Evolutionary conservation across 1,140 invertebrate genomes (phyloP), one percentile per base, ranked within the genome.

Genomic region (Delia radicum): DNA sequence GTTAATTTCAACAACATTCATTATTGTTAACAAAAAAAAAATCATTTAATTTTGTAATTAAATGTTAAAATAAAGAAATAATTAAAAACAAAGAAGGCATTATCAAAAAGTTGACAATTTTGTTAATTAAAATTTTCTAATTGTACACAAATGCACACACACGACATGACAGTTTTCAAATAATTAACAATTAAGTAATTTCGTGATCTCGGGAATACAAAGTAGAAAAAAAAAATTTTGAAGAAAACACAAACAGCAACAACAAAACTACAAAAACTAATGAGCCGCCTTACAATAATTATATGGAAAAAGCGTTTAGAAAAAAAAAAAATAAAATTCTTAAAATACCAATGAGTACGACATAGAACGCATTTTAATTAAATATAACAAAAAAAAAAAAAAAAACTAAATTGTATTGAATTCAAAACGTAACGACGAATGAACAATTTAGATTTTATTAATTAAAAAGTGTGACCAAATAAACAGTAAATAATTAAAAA

Each of bases 331-430:
- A 33, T 33, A 33, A 69, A 69, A 69, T 69, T 69, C 29, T 69
- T 69, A 69, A 69, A 69, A 69, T 69, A 33, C 65, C 65, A 69
- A 69, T 26, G 65, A 69, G 65, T 69, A 69, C 65, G 65, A 69
- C 29, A 69, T 33, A 69, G 65, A 69, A 69, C 65, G 65, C 65
- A 69, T 69, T 69, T 69, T 69, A 69, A 69, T 69, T 69, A 69
- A 69, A 69, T 69, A 31, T 33, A 21, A 69, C 29, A 28, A 65
- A 63, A n/a, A n/a, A n/a, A n/a, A 37, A 10, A 10, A 37, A 37
- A 37, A 10, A 37, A 69, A 69, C 37, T 33, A 33, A 69, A 69
- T 33, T 24, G 65, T 69, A 33, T 33, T 69, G 18, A 37, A 31
- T 67, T 55, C n/a, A 37, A 55, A 55, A 55, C 48, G 48, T 18